Percentiles rank a stretch among this genome's conserved stretches.
Evolutionary conservation across 2,797 vertebrate genomes (phyloP).

Genomic region (Eulemur albifrons): DNA sequence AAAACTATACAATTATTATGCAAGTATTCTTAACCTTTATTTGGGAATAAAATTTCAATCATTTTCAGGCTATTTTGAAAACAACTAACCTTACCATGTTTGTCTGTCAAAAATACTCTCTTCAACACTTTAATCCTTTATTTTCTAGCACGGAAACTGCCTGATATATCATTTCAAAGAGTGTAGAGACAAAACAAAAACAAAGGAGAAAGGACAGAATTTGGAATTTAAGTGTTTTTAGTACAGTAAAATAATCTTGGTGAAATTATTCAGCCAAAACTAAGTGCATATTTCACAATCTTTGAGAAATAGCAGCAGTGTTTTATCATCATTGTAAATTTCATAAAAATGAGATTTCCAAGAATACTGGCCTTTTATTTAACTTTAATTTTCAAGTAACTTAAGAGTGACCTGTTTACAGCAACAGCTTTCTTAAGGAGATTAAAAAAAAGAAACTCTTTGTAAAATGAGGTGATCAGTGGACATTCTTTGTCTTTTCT

Average conservation of each 20-base stretch:
- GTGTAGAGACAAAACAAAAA: not conserved
- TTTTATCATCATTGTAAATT: not conserved
- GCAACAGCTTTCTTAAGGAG: constrained; percentile 12
- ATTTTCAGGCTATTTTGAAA: constrained; percentile 67
- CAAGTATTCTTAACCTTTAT: constrained; percentile 56
- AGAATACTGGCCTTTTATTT: not conserved
- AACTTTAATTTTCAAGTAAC: constrained; percentile 50
- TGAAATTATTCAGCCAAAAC: not conserved
- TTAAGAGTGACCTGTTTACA: constrained; percentile 9
- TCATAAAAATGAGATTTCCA: not conserved
- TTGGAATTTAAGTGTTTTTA: constrained; percentile 2
- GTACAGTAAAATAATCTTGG: constrained; percentile 28
- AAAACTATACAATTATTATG: constrained; percentile 46
- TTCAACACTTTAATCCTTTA: constrained; percentile 67
- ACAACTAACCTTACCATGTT: constrained; percentile 42
- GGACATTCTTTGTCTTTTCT: not conserved
- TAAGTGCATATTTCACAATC: not conserved
- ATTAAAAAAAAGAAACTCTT: constrained; percentile 8
- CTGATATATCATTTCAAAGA: constrained; percentile 66
- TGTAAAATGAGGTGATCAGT: not conserved
- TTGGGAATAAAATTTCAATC: constrained; percentile 50
- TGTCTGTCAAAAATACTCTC: constrained; percentile 64
- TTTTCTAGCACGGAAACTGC: constrained; percentile 18
- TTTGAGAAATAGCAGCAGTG: not conserved
- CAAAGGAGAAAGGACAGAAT: not conserved